Percentiles rank a stretch among this genome's conserved stretches.
Evolutionary conservation across 2,113 vertebrate genomes (phyloP).

Genomic region (Bubo scandiacus): DNA sequence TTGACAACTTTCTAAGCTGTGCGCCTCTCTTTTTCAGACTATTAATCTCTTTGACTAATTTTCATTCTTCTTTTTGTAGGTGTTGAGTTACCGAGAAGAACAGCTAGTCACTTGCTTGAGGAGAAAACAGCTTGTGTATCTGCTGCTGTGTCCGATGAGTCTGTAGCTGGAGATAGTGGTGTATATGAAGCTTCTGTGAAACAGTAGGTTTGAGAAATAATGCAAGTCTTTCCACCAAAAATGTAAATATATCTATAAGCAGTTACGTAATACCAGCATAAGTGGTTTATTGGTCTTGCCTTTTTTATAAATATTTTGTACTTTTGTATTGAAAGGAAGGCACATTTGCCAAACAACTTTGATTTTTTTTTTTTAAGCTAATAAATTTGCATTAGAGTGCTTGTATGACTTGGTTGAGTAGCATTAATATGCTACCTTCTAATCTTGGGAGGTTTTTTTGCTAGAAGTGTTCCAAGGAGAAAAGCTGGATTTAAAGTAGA

Average conservation of each 20-base stretch:
- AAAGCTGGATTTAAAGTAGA: background rate
- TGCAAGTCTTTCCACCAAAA: background rate
- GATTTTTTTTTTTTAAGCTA: background rate
- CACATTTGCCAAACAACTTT: background rate
- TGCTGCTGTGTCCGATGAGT: constrained; percentile 85
- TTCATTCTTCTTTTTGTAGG: constrained; percentile 50
- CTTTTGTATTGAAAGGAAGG: background rate
- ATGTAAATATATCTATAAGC: background rate
- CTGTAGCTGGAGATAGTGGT: constrained; percentile 85
- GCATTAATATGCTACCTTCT: background rate
- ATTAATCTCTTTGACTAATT: background rate
- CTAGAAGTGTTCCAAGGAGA: background rate
- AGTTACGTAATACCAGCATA: background rate
- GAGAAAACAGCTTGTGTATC: constrained; percentile 79
- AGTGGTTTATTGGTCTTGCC: background rate
- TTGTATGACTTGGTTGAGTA: background rate
- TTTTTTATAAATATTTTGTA: background rate
- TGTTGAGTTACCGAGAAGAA: constrained; percentile 63
- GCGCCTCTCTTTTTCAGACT: background rate
- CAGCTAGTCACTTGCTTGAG: constrained; percentile 61
- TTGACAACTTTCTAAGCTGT: background rate
- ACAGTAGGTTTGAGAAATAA: constrained; percentile 67
- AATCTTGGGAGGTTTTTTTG: background rate
- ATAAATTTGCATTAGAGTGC: background rate
- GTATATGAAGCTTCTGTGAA: constrained; percentile 84